Evolutionary conservation across 2,113 vertebrate species (phyloP), one percentile per base, ranked within the genome.

Genomic region (Notothenia coriiceps): DNA sequence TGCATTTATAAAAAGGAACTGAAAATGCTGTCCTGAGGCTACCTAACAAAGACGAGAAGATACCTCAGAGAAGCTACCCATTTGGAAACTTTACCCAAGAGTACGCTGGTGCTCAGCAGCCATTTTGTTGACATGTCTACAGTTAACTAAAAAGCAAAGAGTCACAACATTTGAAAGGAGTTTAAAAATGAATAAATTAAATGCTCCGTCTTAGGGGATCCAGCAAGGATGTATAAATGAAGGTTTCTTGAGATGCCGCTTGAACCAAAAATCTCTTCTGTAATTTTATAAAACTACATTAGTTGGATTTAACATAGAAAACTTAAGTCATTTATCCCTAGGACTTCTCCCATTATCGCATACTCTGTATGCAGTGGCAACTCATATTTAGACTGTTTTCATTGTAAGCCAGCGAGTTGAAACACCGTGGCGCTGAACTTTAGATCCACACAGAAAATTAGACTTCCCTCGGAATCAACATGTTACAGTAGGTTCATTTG

Each of bases 351-450:
- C 29, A 15, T 74, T 49, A 54, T 25, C 18, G 0, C 13, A 75
- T 14, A 25, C 57, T 80, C 22, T 59, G 68, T n/a, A 25, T 59
- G 65, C 91, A 90, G 89, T 88, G 92, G 79, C 91, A 88, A 89
- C 89, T 92, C 73, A n/a, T 68, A 49, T 64, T 65, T 18, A 50
- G 47, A 76, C 35, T 51, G 22, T 33, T 46, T 70, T 44, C 60
- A 33, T 35, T 2, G 18, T 50, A 22, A 63, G 47, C 15, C 59
- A 72, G 25, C 10, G 0, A 20, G 17, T 46, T 0, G 9, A 70
- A 40, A 82, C 70, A 51, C 46, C 25, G 65, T 22, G 63, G 67
- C 83, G 84, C 74, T 18, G 59, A 83, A 79, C 51, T 72, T 46
- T 80, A 62, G 64, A 82, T 22, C 68, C 67, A 74, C 65, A n/a